Percentiles rank a stretch among this genome's conserved stretches.
Evolutionary conservation across 1,140 invertebrate genomes (phyloP).

Genomic region (Trachymyrmex septentrionalis): DNA sequence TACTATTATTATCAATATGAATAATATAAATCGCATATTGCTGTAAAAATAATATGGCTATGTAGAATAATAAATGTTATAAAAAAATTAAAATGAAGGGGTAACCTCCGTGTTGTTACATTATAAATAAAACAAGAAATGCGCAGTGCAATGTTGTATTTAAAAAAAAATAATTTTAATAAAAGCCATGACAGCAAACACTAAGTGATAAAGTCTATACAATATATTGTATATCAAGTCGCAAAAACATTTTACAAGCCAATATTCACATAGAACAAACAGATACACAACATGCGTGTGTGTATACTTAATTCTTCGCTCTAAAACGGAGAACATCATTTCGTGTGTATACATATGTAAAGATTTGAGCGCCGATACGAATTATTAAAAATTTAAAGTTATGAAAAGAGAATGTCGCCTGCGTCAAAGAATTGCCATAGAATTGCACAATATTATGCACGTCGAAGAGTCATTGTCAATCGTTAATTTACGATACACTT

Average conservation of each 20-base stretch:
- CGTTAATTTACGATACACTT: neutral
- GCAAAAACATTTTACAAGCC: conserved; percentile 40
- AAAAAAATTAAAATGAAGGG: conserved; percentile 10
- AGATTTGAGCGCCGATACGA: conserved; percentile 17
- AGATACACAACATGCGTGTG: conserved; percentile 6
- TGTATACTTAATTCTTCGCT: neutral
- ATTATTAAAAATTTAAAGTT: conserved; percentile 27
- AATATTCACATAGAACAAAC: conserved; percentile 58
- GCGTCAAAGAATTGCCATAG: neutral
- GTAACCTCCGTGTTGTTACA: neutral
- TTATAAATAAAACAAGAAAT: conserved; percentile 15
- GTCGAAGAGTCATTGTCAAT: neutral
- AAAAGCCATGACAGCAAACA: conserved; percentile 43
- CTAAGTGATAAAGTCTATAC: conserved; percentile 36
- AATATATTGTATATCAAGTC: conserved; percentile 33
- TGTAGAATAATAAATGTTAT: conserved; percentile 67
- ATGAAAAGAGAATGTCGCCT: neutral
- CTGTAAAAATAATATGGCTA: conserved; percentile 57
- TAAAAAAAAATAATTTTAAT: conserved; percentile 51
- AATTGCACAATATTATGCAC: conserved; percentile 14
- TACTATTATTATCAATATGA: neutral
- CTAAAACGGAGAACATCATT: conserved; percentile 1
- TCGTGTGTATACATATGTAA: conserved; percentile 16
- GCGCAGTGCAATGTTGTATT: conserved; percentile 15
- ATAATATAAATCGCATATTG: conserved; percentile 55